Conservation (phyloP, 2,888 invertebrate species). For the Epinotia demarniana region DNA sequence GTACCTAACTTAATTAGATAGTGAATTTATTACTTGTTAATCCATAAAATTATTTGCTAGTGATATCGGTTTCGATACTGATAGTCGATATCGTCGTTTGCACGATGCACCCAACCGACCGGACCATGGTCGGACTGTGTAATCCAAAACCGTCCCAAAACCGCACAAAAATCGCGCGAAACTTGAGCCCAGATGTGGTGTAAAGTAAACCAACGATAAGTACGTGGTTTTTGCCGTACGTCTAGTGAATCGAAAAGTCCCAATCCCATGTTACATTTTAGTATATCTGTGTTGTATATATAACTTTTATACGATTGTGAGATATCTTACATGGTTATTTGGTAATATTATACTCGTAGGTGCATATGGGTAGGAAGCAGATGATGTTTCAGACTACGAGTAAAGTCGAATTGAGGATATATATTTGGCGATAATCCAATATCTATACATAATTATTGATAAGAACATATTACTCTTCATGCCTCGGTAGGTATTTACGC, state of each 20-base stretch:
- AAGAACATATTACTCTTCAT: neutral
- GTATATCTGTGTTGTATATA: too few species aligned
- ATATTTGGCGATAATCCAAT: neutral
- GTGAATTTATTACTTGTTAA: too few species aligned
- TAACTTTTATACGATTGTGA: neutral
- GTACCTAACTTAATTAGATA: too few species aligned
- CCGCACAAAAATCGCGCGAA: constrained; percentile 30
- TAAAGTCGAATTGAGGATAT: neutral
- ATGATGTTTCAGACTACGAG: neutral
- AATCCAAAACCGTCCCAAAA: constrained; percentile 35
- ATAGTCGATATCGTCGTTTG: neutral
- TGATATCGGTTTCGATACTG: neutral
- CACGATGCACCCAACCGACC: neutral
- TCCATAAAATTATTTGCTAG: neutral
- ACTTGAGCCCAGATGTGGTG: constrained; percentile 5
- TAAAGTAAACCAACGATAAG: constrained; percentile 31
- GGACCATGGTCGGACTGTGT: constrained; percentile 5
- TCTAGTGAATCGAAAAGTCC: neutral
- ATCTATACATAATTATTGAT: neutral
- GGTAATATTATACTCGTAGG: neutral
- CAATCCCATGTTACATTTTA: neutral
- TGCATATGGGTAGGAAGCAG: neutral
- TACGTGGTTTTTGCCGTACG: constrained; percentile 23
- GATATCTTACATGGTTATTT: neutral
- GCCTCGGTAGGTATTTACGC: too few species aligned